phyloP scores from a whole-genome alignment of 1,140 invertebrate species.

The Leptinotarsa undecemlineata region DNA sequence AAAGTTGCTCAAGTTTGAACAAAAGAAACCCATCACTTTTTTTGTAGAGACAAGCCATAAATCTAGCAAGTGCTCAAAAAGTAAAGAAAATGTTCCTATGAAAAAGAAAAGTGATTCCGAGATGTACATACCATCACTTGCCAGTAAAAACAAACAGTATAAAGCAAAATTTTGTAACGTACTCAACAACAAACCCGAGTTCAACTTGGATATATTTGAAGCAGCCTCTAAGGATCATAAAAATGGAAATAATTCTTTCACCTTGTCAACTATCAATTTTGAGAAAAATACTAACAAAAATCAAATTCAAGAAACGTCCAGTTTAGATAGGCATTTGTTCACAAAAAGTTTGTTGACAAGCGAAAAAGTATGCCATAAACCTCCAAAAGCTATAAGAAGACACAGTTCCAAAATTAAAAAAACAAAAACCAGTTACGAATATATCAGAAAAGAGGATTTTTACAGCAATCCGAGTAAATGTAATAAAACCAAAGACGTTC shows the following conservation, averaged over 20 bases:
- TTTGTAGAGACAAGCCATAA: constrained; percentile 57
- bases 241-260: constrained; percentile 47
- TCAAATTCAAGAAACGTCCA: constrained; percentile 56
- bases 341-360: constrained; percentile 46
- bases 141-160: constrained; percentile 59
- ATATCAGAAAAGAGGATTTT: constrained; percentile 58
- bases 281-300: constrained; percentile 59
- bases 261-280: constrained; percentile 57
- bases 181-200: constrained; percentile 52
- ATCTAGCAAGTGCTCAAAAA: constrained; percentile 49
- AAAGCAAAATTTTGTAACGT: constrained; percentile 57
- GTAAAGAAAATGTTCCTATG: constrained; percentile 47
- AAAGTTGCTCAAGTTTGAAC: constrained; percentile 52
- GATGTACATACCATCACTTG: constrained; percentile 61
- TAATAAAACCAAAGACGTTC: constrained; percentile 41
- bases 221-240: constrained; percentile 37
- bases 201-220: constrained; percentile 49
- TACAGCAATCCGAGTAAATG: constrained; percentile 38
- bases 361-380: constrained; percentile 61
- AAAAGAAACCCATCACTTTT: constrained; percentile 51
- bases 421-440: constrained; percentile 53
- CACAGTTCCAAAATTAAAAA: constrained; percentile 53
- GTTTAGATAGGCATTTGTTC: constrained; percentile 60
- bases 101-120: constrained; percentile 43
- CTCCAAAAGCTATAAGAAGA: constrained; percentile 57